Base-by-base conservation (phyloP, 1,140 invertebrate genomes). In the Monomorium pharaonis region DNA sequence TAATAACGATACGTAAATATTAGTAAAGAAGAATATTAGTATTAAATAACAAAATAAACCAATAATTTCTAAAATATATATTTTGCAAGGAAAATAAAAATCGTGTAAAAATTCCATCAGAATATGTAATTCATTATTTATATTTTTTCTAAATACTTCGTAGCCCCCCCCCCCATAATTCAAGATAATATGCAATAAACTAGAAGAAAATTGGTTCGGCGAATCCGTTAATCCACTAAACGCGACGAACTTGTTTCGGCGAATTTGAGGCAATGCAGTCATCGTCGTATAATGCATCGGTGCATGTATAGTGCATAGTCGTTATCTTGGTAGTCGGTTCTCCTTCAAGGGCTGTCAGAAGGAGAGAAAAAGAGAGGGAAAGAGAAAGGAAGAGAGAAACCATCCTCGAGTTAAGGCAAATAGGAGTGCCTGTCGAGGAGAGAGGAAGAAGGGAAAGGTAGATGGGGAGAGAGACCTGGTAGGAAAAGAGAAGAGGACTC, bases 401-500 rank as follows among this genome's bases (percentile, higher is more conserved):
- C 10, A 84, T 87, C 60, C 86, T 92, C 84, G 75, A 85, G 88
- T 84, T 63, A 72, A 84, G 84, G 87, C 84, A 92, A 91, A 92
- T 89, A 86, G 88, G 86, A 89, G 89, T 90, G 89, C 88, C n/a
- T 89, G 90, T 90, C 87, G 91, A 91, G 65, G 63, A 86, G 83
- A 75, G 72, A 56, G 87, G 70, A 78, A 72, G 60, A 63, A 83
- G 80, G 37, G 7, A 67, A 84, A 72, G 60, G 88, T 88, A 90
- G 86, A 89, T 87, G 86, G 84, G 78, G 81, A 87, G 77, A 58
- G 67, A 70, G 65, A 56, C 44, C 63, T 58, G 69, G 86, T 69
- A 75, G 65, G 85, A 84, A 90, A 60, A 37, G 37, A 51, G 56
- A 72, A 76, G 77, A 76, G 85, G 67, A 65, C 67, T 81, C 89